Evolutionary conservation across 2,888 invertebrate genomes (phyloP).

Genomic region (Craniophora ligustri): DNA sequence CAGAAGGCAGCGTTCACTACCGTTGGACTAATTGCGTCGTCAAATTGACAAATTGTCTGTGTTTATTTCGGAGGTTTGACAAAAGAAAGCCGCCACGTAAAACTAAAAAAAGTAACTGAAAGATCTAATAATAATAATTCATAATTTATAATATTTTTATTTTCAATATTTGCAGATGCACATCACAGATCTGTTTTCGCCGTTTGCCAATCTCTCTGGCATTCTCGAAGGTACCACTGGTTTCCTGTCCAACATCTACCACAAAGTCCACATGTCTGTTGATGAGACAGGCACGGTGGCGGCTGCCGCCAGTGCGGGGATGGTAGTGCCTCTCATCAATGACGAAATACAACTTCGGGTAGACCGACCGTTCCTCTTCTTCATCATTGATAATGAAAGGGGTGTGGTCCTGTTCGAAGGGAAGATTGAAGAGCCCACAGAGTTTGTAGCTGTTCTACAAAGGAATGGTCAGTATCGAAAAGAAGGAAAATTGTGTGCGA

Average conservation of each 20-base stretch:
- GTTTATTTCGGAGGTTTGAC: too few species aligned
- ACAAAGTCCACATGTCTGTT: constrained; percentile 90
- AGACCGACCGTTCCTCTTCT: constrained; percentile 91
- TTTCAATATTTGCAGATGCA: constrained; percentile 88
- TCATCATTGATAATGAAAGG: constrained; percentile 88
- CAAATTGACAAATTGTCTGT: too few species aligned
- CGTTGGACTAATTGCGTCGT: too few species aligned
- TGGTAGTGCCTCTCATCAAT: constrained; percentile 90
- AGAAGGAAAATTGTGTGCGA: too few species aligned
- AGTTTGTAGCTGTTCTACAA: constrained; percentile 51
- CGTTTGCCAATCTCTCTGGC: constrained; percentile 87
- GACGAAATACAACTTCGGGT: constrained; percentile 84
- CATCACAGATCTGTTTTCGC: constrained; percentile 87
- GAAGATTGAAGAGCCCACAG: constrained; percentile 85
- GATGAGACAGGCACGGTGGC: constrained; percentile 91
- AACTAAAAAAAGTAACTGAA: too few species aligned
- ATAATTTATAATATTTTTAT: too few species aligned
- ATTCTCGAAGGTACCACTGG: constrained; percentile 80
- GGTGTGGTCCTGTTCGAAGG: constrained; percentile 90
- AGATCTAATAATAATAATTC: too few species aligned
- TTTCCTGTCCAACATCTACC: constrained; percentile 87
- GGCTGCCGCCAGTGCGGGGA: constrained; percentile 89
- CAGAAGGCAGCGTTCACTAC: too few species aligned
- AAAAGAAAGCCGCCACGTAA: too few species aligned
- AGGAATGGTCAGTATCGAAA: too few species aligned